Base-by-base conservation (phyloP, 2,888 invertebrate genomes). In the Chrysodeixis includens region DNA sequence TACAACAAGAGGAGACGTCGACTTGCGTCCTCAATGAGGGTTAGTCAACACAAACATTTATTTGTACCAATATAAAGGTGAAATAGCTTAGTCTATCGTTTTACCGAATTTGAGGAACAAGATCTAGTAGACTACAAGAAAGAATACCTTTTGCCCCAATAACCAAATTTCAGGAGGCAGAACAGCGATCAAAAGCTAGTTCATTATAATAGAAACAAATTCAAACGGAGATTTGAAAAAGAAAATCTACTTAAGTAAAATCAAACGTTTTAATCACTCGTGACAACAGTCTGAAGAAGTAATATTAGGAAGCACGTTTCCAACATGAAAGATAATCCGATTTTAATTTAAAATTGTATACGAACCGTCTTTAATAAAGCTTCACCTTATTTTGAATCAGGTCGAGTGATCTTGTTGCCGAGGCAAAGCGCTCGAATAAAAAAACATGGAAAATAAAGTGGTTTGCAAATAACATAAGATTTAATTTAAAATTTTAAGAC, bases 1-100 rank as follows among this genome's bases (percentile, higher is more conserved):
- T 97, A 97, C 90, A 97, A 97, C 88, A 97, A 97, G 87, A 90
- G 97, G 54, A 93, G 97, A 76, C 95, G 97, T 65, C 95, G 97
- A 81, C 92, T 97, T 62, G 95, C 97, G 20, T 96, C 96, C 54
- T 93, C 95, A 56, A 95, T 95, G 49, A 96, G 95, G 95, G 96
- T 96, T 75, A 89, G 89, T 82, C 69, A 63, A 51, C 57, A 20
- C 20, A 54, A 8, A 14, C n/a, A n/a, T n/a, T n/a, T n/a, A n/a
- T n/a, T n/a, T n/a, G n/a, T n/a, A n/a, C n/a, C n/a, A n/a, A n/a
- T n/a, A n/a, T n/a, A n/a, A n/a, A n/a, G n/a, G n/a, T n/a, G n/a
- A n/a, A n/a, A n/a, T n/a, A n/a, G n/a, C n/a, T n/a, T n/a, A n/a
- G n/a, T n/a, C n/a, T n/a, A n/a, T n/a, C n/a, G n/a, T n/a, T n/a